Base-by-base conservation (phyloP, 2,113 vertebrate species). In the Spheniscus mendiculus region DNA sequence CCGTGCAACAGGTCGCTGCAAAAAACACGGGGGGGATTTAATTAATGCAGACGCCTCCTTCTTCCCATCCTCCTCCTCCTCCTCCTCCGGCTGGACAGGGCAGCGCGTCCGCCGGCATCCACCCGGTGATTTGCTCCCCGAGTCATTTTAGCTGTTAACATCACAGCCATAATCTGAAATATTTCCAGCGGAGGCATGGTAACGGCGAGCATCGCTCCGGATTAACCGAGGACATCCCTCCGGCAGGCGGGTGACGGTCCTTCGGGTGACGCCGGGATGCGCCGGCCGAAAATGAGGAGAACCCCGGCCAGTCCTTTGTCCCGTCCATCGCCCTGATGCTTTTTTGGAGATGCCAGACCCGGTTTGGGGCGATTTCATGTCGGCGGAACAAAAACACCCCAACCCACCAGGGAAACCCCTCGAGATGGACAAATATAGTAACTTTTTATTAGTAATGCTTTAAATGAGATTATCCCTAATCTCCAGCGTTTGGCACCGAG, bases 111-210 rank as follows among this genome's bases (percentile, higher is more conserved):
- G 4, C 78, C 3, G 4, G 94, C 90, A 88, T 84, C 79, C 90
- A 77, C 82, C 66, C 49, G 71, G 86, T 66, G 40, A 56, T 96
- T 84, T 73, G 72, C 87, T 96, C 95, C 95, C 30, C 30, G 30
- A 93, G 84, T 84, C 91, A 50, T 96, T 96, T 82, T 79, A 88
- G 93, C 92, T 77, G 92, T 53, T 96, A 80, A 86, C 93, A 83
- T 88, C 96, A 7, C 96, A 88, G 86, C 95, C 63, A 49, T 65
- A 83, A 85, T 83, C 56, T 67, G 95, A 66, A 94, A 96, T 34
- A 49, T 92, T 97, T 93, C 63, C 73, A 17, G 55, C 30, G 78
- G 97, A 86, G 96, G 96, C 96, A 87, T n/a, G 84, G 97, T n/a
- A 93, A 93, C 25, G 50, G 66, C 22, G 86, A 55, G 96, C 92